Evolutionary conservation across 2,797 vertebrate genomes (phyloP).

Genomic region (Chlorospingus semifuscus): DNA sequence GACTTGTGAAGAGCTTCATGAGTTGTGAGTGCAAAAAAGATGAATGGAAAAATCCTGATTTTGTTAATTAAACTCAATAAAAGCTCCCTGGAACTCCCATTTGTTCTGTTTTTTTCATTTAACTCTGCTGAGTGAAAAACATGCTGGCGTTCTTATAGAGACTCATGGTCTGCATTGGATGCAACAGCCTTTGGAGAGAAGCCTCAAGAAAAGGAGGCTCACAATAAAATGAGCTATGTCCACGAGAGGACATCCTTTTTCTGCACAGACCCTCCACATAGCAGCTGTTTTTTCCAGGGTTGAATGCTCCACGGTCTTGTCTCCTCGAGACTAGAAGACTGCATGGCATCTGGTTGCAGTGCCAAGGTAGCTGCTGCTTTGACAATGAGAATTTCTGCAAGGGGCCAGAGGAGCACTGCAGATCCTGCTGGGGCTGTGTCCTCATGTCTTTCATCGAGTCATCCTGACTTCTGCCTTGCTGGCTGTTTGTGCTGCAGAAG

Average conservation of each 20-base stretch:
- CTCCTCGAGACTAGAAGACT: not conserved
- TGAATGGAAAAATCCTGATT: slow-evolving; percentile 74
- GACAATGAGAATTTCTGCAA: not conserved
- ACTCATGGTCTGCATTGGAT: rapidly evolving
- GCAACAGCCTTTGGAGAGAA: not conserved
- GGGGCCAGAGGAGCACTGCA: not conserved
- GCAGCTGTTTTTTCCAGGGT: not conserved
- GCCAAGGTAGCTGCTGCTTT: too few species aligned
- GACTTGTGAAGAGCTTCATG: slow-evolving; percentile 38
- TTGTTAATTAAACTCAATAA: slow-evolving; percentile 90
- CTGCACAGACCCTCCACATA: rapidly evolving
- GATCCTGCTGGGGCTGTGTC: not conserved
- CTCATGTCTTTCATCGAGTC: rapidly evolving
- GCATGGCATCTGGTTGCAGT: too few species aligned
- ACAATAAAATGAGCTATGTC: rapidly evolving
- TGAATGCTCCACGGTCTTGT: rapidly evolving
- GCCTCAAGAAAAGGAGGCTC: not conserved
- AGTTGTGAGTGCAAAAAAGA: slow-evolving; percentile 50
- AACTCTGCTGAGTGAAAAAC: not conserved
- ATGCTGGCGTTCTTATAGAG: rapidly evolving
- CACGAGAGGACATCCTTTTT: not conserved
- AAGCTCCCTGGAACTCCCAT: slow-evolving; percentile 92
- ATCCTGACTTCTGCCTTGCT: not conserved
- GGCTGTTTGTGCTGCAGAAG: not conserved
- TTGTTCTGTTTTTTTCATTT: not conserved